phyloP scores from a whole-genome alignment of 1,140 invertebrate genomes.

The Saccostrea glomerata region DNA sequence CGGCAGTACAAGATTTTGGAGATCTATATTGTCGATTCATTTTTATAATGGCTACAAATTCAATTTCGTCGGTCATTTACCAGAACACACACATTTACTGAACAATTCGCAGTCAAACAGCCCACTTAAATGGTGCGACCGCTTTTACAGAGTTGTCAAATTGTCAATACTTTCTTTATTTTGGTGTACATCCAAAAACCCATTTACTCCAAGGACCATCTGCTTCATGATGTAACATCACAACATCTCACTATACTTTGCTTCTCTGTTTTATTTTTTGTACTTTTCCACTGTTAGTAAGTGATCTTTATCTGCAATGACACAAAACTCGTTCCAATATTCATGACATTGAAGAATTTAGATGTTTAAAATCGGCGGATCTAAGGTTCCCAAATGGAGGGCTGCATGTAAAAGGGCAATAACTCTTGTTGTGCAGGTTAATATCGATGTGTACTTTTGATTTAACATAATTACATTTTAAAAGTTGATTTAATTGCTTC shows the following conservation, averaged over 20 bases:
- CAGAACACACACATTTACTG: not conserved
- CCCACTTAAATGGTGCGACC: not conserved
- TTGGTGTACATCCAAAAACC: not conserved
- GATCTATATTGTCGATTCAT: not conserved
- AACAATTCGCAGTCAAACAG: not conserved
- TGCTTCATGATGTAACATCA: not conserved
- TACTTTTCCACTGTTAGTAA: too few relatives aligned
- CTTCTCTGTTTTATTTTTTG: not conserved
- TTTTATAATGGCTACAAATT: slow-evolving; percentile 31
- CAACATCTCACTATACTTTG: not conserved
- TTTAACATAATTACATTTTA: too few relatives aligned
- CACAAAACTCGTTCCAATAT: not conserved
- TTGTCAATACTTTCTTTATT: not conserved
- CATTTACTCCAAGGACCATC: not conserved
- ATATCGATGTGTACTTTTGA: too few relatives aligned
- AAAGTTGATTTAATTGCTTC: too few relatives aligned
- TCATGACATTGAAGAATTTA: not conserved
- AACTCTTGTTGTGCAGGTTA: too few relatives aligned
- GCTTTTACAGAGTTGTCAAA: not conserved
- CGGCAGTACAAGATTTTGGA: not conserved
- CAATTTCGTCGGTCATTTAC: not conserved
- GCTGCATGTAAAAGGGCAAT: too few relatives aligned
- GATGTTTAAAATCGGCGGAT: not conserved
- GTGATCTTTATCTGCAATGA: not conserved
- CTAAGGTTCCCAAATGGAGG: too few relatives aligned